Percentiles rank a stretch among this genome's conserved stretches.
These are phyloP conservation scores for Catamblyrhynchus diadema DNA, from an alignment of 2,797 vertebrate genomes.

Conservation along the genomic window DNA sequence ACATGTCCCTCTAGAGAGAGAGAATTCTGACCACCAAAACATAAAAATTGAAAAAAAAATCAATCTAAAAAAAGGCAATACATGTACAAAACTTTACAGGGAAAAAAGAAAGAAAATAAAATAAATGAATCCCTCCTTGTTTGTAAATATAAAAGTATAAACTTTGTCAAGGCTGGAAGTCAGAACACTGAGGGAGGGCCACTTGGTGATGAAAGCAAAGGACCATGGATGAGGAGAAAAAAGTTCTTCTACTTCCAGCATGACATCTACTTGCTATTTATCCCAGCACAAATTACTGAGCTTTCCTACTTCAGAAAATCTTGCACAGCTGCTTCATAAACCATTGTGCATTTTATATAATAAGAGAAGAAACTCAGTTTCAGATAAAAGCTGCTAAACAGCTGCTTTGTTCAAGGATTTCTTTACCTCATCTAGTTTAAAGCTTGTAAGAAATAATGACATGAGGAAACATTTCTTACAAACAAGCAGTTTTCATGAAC, in stretches of 20 bases:
- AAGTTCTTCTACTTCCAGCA: background rate
- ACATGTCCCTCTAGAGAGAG: background rate
- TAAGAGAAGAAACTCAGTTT: background rate
- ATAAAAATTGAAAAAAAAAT: background rate
- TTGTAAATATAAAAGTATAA: background rate
- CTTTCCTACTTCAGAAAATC: background rate
- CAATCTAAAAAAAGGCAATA: background rate
- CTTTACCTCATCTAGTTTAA: background rate
- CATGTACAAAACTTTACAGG: background rate
- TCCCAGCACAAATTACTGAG: background rate
- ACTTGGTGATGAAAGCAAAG: background rate
- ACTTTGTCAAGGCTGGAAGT: background rate
- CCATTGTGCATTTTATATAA: background rate
- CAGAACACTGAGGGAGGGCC: background rate
- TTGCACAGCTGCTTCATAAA: background rate
- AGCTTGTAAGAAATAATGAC: background rate
- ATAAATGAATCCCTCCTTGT: fast-evolving
- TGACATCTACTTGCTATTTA: background rate
- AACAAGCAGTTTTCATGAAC: background rate
- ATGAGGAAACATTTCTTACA: background rate
- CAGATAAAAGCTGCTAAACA: background rate
- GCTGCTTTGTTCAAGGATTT: background rate
- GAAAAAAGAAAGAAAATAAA: background rate
- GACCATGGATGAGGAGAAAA: background rate
- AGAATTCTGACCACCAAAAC: background rate